Conservation (phyloP, 2,113 vertebrate species). For the Narcine bancroftii region DNA sequence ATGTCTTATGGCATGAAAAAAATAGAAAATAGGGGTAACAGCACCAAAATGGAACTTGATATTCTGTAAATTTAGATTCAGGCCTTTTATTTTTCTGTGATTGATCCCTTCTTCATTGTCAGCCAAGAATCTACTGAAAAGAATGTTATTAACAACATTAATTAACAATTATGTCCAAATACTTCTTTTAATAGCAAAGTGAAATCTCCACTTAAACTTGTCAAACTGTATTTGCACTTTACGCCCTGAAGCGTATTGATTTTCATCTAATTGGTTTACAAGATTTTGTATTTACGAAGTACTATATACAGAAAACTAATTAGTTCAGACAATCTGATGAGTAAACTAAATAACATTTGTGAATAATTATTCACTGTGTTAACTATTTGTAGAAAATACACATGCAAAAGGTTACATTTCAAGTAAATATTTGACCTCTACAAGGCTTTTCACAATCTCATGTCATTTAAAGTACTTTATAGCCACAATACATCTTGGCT, state of each 20-base stretch:
- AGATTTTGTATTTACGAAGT: not conserved
- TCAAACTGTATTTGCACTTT: not conserved
- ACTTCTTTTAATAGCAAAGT: not conserved
- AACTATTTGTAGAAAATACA: not conserved
- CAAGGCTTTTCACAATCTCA: not conserved
- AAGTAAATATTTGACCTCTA: not conserved
- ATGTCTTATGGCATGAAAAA: too few relatives aligned
- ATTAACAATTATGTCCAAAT: not conserved
- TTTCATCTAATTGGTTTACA: conserved; percentile 14
- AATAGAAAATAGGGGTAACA: not conserved
- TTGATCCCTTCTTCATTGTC: not conserved
- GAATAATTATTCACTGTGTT: not conserved
- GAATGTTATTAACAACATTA: not conserved
- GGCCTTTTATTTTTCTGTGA: not conserved
- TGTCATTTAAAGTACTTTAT: not conserved
- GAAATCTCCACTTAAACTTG: conserved; percentile 9
- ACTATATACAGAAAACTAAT: not conserved
- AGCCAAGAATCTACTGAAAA: not conserved
- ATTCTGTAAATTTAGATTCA: not conserved
- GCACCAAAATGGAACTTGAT: not conserved
- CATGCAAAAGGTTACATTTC: not conserved
- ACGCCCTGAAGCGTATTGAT: not conserved
- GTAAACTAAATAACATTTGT: not conserved
- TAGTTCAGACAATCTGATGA: not conserved
- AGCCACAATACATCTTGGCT: not conserved